These are phyloP conservation scores for Helostoma temminkii DNA, from an alignment of 2,797 vertebrate genomes.

Conservation along the genomic window DNA sequence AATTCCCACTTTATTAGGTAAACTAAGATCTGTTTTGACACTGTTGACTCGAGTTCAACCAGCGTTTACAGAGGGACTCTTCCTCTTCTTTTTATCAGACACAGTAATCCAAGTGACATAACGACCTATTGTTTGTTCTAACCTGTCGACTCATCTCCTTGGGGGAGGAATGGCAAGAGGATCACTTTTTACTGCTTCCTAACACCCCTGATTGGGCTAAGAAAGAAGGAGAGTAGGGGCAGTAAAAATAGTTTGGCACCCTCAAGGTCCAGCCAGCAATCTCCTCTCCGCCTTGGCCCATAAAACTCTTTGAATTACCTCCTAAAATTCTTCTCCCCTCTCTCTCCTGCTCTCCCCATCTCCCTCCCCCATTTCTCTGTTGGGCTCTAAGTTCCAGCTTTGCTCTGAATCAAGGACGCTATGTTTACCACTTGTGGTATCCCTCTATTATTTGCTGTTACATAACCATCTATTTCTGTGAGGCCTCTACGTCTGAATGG, in stretches of 20 bases:
- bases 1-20: slow-evolving; percentile 37
- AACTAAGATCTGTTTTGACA: slow-evolving; percentile 22
- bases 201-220: slow-evolving; percentile 72
- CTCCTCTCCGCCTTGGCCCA: slow-evolving; percentile 73
- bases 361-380: slow-evolving; percentile 12
- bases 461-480: slow-evolving; percentile 44
- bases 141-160: slow-evolving; percentile 70
- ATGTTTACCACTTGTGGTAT: slow-evolving; percentile 43
- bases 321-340: slow-evolving; percentile 32
- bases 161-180: slow-evolving; percentile 60
- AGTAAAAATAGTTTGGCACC: slow-evolving; percentile 86
- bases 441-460: slow-evolving; percentile 54
- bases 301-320: slow-evolving; percentile 80
- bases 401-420: slow-evolving; percentile 46
- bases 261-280: slow-evolving; percentile 81
- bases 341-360: not conserved
- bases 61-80: slow-evolving; percentile 26
- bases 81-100: slow-evolving; percentile 49
- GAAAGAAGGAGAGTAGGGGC: slow-evolving; percentile 72
- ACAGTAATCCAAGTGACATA: slow-evolving; percentile 71
- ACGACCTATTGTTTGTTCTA: slow-evolving; percentile 74
- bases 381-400: slow-evolving; percentile 47
- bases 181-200: slow-evolving; percentile 77
- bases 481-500: slow-evolving; percentile 30
- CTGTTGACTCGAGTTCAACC: slow-evolving; percentile 14